These are phyloP conservation scores for Thaumatotibia leucotreta DNA, from an alignment of 1,140 invertebrate genomes.

Conservation along the genomic window DNA sequence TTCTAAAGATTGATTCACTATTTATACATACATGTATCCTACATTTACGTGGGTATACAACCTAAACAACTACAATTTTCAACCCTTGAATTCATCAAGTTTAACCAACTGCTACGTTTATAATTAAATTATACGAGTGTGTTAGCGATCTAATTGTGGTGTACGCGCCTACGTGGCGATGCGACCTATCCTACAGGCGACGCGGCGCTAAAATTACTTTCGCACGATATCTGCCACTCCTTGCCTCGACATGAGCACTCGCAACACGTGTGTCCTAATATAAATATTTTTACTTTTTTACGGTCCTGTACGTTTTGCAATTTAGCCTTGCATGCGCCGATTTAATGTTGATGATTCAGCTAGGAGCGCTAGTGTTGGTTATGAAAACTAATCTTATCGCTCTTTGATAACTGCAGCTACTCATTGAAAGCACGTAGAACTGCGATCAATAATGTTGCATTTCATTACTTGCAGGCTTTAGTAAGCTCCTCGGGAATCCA, in stretches of 20 bases:
- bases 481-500: background rate
- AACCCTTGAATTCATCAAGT: no score
- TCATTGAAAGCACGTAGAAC: constrained; percentile 33
- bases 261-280: constrained; percentile 37
- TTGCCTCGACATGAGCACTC: constrained; percentile 25
- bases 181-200: constrained; percentile 17
- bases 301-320: background rate
- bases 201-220: constrained; percentile 51
- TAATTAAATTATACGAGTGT: constrained; percentile 50
- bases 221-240: constrained; percentile 42
- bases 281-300: constrained; percentile 21
- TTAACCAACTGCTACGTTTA: no score
- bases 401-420: constrained; percentile 51
- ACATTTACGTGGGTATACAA: no score
- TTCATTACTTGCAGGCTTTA: background rate
- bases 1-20: no score
- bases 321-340: background rate
- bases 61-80: no score
- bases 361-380: constrained; percentile 34
- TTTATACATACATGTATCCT: no score
- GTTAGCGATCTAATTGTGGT: constrained; percentile 40
- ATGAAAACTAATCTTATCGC: constrained; percentile 63
- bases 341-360: background rate
- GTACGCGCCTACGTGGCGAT: constrained; percentile 19
- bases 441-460: constrained; percentile 44